These are phyloP conservation scores for Scelioninae gen. 2 DNA, from an alignment of 2,888 invertebrate species.

Conservation along the genomic window DNA sequence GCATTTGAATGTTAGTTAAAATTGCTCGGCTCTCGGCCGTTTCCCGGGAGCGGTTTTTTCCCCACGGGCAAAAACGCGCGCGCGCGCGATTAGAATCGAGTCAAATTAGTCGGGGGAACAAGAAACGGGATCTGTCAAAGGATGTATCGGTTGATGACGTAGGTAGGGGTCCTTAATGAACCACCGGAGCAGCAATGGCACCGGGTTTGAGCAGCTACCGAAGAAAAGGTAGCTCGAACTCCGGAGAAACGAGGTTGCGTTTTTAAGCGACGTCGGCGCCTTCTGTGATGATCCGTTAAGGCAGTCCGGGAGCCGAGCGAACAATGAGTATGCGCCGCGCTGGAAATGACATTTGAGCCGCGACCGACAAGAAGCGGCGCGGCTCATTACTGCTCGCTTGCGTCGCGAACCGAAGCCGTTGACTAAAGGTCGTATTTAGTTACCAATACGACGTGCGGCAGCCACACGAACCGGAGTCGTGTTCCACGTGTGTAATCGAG, in stretches of 20 bases:
- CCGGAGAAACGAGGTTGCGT: conserved; percentile 63
- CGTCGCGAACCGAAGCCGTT: conserved; percentile 41
- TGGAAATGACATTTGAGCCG: conserved; percentile 71
- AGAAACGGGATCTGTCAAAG: conserved; percentile 18
- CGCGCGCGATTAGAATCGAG: conserved; percentile 7
- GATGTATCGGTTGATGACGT: conserved; percentile 20
- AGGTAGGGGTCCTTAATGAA: conserved; percentile 22
- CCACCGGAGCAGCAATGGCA: conserved; percentile 22
- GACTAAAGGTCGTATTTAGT: conserved; percentile 38
- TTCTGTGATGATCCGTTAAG: conserved; percentile 64
- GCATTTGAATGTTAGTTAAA: conserved; percentile 45
- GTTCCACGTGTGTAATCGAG: too few relatives aligned
- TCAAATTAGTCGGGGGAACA: not conserved
- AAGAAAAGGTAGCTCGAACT: conserved; percentile 67
- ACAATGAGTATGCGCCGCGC: conserved; percentile 71
- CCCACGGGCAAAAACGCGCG: not conserved
- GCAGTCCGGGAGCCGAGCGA: conserved; percentile 62
- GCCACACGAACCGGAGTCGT: too few relatives aligned
- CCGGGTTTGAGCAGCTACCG: conserved; percentile 35
- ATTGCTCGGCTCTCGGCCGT: not conserved
- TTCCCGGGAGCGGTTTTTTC: not conserved
- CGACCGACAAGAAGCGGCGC: conserved; percentile 57
- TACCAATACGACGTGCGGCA: too few relatives aligned
- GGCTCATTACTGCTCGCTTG: conserved; percentile 51
- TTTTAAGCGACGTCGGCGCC: conserved; percentile 69